phyloP scores from a whole-genome alignment of 2,888 invertebrate species.

The Euplagia quadripunctaria region DNA sequence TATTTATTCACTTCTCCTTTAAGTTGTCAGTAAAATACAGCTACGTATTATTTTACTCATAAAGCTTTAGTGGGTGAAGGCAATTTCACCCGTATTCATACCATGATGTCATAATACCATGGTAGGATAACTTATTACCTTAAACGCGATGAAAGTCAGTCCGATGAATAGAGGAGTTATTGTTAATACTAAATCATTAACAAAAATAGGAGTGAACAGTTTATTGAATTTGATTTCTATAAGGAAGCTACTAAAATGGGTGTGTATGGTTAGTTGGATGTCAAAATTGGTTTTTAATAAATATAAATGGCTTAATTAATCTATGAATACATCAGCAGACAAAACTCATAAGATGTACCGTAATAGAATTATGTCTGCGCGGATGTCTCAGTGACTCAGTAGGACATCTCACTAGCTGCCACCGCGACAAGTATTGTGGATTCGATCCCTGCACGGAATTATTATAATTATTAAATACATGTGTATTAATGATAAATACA shows the following conservation, averaged over 20 bases:
- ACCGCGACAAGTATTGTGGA: not conserved
- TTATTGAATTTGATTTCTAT: constrained; percentile 33
- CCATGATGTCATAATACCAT: constrained; percentile 78
- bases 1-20: constrained; percentile 72
- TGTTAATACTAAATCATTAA: constrained; percentile 27
- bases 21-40: constrained; percentile 72
- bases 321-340: not conserved
- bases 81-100: constrained; percentile 81
- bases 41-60: constrained; percentile 50
- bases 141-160: constrained; percentile 61
- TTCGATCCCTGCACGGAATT: not conserved
- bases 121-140: constrained; percentile 71
- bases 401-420: not conserved
- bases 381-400: not conserved
- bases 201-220: not conserved
- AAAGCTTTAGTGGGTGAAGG: constrained; percentile 79
- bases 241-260: constrained; percentile 18
- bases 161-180: not conserved
- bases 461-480: too few relatives aligned
- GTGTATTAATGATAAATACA: too few relatives aligned
- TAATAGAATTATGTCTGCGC: not conserved
- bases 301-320: not conserved
- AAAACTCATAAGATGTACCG: not conserved
- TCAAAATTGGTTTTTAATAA: not conserved
- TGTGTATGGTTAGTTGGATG: not conserved